These are phyloP conservation scores for Hermetia illucens DNA, from an alignment of 1,140 invertebrate genomes.

Conservation along the genomic window DNA sequence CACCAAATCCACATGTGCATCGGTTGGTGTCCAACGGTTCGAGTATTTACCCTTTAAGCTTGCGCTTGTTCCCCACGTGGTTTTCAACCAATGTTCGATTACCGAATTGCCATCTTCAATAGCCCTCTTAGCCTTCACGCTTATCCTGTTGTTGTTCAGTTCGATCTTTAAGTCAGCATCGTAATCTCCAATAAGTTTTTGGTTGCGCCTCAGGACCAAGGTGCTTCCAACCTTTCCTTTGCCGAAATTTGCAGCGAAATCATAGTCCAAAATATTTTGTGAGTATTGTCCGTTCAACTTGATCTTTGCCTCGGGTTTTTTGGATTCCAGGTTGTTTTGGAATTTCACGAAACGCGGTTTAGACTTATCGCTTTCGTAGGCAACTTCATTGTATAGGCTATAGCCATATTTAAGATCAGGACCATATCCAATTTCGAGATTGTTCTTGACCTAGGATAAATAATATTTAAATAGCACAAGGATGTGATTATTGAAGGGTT, in stretches of 20 bases:
- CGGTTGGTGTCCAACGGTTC: conserved; percentile 15
- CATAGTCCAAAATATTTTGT: background rate
- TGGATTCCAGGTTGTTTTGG: conserved; percentile 19
- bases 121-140: too few relatives aligned
- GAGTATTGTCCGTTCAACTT: conserved; percentile 1
- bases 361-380: conserved; percentile 26
- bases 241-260: background rate
- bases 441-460: conserved; percentile 31
- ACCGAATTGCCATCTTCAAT: conserved; percentile 11
- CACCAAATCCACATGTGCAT: conserved; percentile 17
- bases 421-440: conserved; percentile 44
- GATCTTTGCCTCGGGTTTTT: background rate
- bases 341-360: conserved; percentile 38
- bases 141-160: conserved; percentile 18
- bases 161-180: conserved; percentile 17
- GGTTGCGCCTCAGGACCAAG: conserved; percentile 16
- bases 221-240: background rate
- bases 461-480: conserved; percentile 1
- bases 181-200: conserved; percentile 22
- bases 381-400: conserved; percentile 17
- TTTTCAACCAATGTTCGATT: conserved; percentile 15
- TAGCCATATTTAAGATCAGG: conserved; percentile 42
- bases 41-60: conserved; percentile 19
- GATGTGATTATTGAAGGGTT: conserved; percentile 6
- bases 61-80: conserved; percentile 20